Percentiles rank a stretch among this genome's conserved stretches.
Conservation (phyloP, 2,797 vertebrate species). For the Sebastiscus tertius region DNA sequence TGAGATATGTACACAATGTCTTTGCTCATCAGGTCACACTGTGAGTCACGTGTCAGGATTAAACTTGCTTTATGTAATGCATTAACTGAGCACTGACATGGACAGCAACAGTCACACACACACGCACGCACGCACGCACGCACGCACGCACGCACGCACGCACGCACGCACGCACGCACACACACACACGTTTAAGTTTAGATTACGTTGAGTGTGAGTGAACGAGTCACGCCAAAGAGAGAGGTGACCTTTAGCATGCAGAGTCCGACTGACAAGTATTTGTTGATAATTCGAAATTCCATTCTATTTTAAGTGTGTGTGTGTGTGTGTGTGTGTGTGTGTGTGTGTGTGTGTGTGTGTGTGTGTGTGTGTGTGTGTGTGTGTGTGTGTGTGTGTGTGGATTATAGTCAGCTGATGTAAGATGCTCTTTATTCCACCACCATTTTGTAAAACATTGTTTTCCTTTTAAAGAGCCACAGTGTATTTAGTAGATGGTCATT, state of each 20-base stretch:
- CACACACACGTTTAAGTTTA: conserved; percentile 5
- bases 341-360: neutral
- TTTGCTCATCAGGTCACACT: conserved; percentile 29
- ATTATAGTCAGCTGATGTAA: neutral
- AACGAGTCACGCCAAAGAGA: conserved; percentile 22
- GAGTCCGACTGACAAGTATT: conserved; percentile 52
- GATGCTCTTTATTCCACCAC: neutral
- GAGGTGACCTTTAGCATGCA: conserved; percentile 50
- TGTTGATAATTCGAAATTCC: conserved; percentile 75
- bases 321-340: neutral
- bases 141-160: too few species aligned
- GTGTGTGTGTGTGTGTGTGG: too few species aligned
- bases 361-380: neutral
- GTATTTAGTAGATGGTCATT: neutral
- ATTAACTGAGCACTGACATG: neutral
- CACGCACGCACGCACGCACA: neutral
- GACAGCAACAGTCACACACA: neutral
- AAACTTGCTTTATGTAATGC: neutral
- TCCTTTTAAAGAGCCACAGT: neutral
- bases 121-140: too few species aligned
- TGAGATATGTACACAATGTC: neutral
- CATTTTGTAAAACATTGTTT: neutral
- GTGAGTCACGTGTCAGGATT: conserved; percentile 13
- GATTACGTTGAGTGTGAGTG: conserved; percentile 43
- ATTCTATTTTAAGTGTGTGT: conserved; percentile 65